These are phyloP conservation scores for Ips nitidus DNA, from an alignment of 1,140 invertebrate genomes.

Conservation along the genomic window DNA sequence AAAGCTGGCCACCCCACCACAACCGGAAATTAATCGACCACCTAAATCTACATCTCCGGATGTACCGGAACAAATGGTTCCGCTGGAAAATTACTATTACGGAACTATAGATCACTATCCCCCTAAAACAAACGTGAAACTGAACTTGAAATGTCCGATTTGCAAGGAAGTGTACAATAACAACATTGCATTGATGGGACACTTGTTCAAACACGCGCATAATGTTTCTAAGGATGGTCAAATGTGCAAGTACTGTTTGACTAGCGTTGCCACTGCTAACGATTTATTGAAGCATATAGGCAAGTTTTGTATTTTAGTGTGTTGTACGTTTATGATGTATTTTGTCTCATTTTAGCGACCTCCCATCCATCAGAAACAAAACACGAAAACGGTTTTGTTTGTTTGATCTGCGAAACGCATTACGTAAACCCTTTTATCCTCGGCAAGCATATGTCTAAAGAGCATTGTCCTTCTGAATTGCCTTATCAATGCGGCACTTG, in stretches of 20 bases:
- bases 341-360: not conserved
- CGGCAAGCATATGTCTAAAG: conserved; percentile 73
- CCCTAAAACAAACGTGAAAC: conserved; percentile 36
- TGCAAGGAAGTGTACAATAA: conserved; percentile 56
- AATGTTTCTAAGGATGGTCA: conserved; percentile 51
- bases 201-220: conserved; percentile 68
- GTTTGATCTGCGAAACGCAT: conserved; percentile 69
- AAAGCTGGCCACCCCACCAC: conserved; percentile 7
- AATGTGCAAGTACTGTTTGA: conserved; percentile 61
- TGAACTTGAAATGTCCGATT: conserved; percentile 47
- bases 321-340: not conserved
- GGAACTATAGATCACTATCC: conserved; percentile 53
- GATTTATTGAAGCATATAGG: conserved; percentile 58
- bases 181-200: conserved; percentile 67
- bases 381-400: conserved; percentile 58
- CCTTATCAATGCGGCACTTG: conserved; percentile 78
- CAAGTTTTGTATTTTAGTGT: conserved; percentile 13
- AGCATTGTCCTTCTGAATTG: conserved; percentile 74
- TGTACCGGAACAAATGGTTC: conserved; percentile 49
- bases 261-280: conserved; percentile 54
- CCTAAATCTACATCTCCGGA: conserved; percentile 46
- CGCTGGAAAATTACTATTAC: conserved; percentile 63
- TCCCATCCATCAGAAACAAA: conserved; percentile 62
- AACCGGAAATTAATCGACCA: conserved; percentile 41
- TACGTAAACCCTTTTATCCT: conserved; percentile 64